phyloP scores from a whole-genome alignment of 2,797 vertebrate genomes.

The Bradypodion ventrale region DNA sequence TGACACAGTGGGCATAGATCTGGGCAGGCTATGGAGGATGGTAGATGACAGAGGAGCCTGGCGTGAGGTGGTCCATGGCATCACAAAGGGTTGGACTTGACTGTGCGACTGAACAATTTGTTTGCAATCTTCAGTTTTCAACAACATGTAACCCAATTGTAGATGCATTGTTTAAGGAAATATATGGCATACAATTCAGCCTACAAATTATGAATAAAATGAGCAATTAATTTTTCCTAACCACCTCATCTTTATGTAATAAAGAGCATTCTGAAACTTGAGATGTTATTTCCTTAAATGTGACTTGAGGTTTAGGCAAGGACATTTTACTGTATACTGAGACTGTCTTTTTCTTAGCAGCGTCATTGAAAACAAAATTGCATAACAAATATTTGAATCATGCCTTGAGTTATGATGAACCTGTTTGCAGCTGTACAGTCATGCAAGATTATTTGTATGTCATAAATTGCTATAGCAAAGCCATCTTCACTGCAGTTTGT shows the following conservation, averaged over 20 bases:
- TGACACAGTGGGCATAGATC: too few species aligned
- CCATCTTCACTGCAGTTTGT: not conserved
- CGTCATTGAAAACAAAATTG: slow-evolving; percentile 15
- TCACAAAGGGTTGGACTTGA: too few species aligned
- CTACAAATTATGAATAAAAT: slow-evolving; percentile 32
- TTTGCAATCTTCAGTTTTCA: not conserved
- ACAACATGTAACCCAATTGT: not conserved
- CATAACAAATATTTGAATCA: slow-evolving; percentile 14
- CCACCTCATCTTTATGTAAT: slow-evolving; percentile 27
- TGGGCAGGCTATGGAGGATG: too few species aligned
- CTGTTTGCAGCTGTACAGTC: not conserved
- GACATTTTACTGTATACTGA: slow-evolving; percentile 25
- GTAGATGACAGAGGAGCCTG: too few species aligned
- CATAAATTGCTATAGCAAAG: slow-evolving; percentile 1
- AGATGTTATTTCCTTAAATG: slow-evolving; percentile 21
- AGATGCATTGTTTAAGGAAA: not conserved
- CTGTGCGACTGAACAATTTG: too few species aligned
- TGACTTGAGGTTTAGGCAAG: not conserved
- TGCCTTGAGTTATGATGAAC: not conserved
- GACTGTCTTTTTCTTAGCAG: slow-evolving; percentile 7
- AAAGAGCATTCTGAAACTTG: slow-evolving; percentile 4
- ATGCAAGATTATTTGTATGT: slow-evolving; percentile 10
- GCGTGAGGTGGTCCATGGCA: too few species aligned
- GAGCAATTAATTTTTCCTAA: slow-evolving; percentile 13
- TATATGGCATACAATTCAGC: not conserved